These are phyloP conservation scores for Sceloporus tristichus DNA, from an alignment of 2,113 vertebrate genomes.

Conservation along the genomic window DNA sequence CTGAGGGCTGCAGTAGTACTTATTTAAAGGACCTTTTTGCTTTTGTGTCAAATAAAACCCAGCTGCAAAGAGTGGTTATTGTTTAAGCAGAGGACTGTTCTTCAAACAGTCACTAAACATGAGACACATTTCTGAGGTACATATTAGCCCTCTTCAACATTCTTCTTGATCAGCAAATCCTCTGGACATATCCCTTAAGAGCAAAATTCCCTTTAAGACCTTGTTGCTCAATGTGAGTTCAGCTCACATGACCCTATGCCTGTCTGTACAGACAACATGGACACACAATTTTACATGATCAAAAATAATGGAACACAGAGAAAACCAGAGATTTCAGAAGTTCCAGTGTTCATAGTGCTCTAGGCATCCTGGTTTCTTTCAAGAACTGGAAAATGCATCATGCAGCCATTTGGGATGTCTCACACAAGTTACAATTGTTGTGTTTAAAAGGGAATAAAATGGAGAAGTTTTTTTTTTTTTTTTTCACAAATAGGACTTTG, in stretches of 20 bases:
- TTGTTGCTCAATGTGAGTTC: neutral
- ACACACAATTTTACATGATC: neutral
- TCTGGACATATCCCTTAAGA: neutral
- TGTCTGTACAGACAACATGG: neutral
- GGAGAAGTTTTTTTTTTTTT: neutral
- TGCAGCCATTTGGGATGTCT: neutral
- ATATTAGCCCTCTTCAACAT: neutral
- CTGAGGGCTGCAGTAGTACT: neutral
- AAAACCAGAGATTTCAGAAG: neutral
- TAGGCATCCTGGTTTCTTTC: neutral
- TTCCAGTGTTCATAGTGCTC: neutral
- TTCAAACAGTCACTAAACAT: neutral
- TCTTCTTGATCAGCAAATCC: no score
- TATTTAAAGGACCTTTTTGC: neutral
- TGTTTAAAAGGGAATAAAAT: neutral
- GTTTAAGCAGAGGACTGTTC: neutral
- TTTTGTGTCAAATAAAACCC: constrained; percentile 21
- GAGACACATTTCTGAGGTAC: neutral
- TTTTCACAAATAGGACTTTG: neutral
- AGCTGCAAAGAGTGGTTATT: neutral
- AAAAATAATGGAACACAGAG: neutral
- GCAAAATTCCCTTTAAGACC: no score
- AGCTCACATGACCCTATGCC: no score
- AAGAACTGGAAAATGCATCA: neutral
- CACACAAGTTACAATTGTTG: neutral